Evolutionary conservation across 2,797 vertebrate genomes (phyloP).

Genomic region (Gallinago nigripennis): DNA sequence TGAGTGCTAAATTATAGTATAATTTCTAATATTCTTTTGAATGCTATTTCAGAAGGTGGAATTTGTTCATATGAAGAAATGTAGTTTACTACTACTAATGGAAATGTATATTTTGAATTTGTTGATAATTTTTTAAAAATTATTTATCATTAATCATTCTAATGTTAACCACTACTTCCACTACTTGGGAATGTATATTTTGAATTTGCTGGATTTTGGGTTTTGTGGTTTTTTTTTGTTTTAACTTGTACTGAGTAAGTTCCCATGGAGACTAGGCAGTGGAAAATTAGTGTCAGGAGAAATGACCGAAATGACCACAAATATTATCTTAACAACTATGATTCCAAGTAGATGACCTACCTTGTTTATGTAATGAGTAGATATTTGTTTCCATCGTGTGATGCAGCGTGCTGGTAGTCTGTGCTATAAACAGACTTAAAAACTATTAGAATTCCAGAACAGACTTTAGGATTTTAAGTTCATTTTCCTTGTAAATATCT

Average conservation of each 20-base stretch:
- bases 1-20: not conserved
- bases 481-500: not conserved
- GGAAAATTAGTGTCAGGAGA: not conserved
- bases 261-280: not conserved
- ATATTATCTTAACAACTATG: not conserved
- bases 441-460: not conserved
- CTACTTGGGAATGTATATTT: not conserved
- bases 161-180: not conserved
- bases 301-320: not conserved
- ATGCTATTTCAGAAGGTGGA: not conserved
- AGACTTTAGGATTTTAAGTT: not conserved
- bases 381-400: not conserved
- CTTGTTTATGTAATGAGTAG: not conserved
- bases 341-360: accelerated
- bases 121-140: not conserved
- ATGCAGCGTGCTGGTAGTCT: not conserved
- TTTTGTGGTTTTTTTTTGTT: not conserved
- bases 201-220: not conserved
- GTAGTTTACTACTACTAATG: not conserved
- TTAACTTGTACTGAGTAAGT: not conserved
- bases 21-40: not conserved
- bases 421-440: not conserved
- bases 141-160: too few species aligned
- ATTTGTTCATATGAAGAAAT: too few species aligned
- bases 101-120: not conserved